Base-by-base conservation (phyloP, 2,888 invertebrate genomes). In the Aspidiotus destructor region DNA sequence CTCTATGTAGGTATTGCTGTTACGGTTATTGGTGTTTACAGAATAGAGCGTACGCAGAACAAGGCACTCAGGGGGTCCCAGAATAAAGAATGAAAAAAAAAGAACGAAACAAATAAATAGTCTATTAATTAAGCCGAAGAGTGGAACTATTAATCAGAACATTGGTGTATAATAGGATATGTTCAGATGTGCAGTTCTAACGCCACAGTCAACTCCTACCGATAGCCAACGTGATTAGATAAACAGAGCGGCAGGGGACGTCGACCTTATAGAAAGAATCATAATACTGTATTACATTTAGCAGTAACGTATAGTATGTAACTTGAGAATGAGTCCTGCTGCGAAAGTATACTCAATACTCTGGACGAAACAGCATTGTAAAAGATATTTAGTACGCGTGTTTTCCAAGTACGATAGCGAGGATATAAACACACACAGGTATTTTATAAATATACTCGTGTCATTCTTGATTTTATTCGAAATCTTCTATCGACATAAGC, bases 271-370 rank as follows among this genome's bases (percentile, higher is more conserved):
- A 52, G 54, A 64, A 65, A 42, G 57, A 65, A 58, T 65, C 65
- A 57, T 41, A 64, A 28, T 28, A 28, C 28, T 28, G 28, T 28
- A 28, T 28, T 44, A 65, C 65, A 65, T 65, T 65, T 58, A 65
- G 44, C 65, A 65, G 65, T 44, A 55, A 41, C 65, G 65, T 58
- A 58, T 65, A 58, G 65, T 65, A 58, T 65, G 65, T 65, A 65
- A 65, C 58, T 65, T 65, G 65, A 65, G 65, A 65, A 65, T 57
- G 65, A 65, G 44, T 65, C 65, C 65, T 65, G 65, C 65, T 65
- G 65, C 28, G 65, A 65, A 58, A 65, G 57, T 57, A 28, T 28
- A 65, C 58, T 65, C 65, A 65, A 65, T 65, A 58, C 65, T 28
- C 28, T 58, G n/a, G 58, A 58, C 9, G 58, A 58, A 65, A 28